A percentile compares a stretch with the other conserved stretches of the same genome.
phyloP scores from a whole-genome alignment of 2,113 vertebrate genomes.

The Gorsachius goisagi region DNA sequence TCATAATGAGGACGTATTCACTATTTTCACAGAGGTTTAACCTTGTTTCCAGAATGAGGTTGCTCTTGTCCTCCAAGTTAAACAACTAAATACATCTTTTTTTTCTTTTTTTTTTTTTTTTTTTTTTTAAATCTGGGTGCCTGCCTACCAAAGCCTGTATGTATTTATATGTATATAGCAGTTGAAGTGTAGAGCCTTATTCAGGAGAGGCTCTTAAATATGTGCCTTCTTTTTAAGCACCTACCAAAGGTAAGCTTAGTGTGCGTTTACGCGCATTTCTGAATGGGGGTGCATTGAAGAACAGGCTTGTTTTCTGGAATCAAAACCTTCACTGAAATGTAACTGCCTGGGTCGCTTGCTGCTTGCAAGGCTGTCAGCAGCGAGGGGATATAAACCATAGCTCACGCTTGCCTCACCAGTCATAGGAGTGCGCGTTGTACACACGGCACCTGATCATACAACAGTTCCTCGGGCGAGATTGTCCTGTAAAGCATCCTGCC shows the following conservation, averaged over 20 bases:
- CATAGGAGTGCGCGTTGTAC: neutral
- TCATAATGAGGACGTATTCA: neutral
- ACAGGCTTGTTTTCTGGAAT: neutral
- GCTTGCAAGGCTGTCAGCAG: neutral
- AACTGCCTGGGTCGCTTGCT: neutral
- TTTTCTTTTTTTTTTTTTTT: neutral
- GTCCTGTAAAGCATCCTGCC: neutral
- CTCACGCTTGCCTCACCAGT: neutral
- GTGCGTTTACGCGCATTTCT: neutral
- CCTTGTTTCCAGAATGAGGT: slow-evolving; percentile 9
- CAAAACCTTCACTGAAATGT: neutral
- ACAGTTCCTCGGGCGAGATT: neutral
- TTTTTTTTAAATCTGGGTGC: neutral
- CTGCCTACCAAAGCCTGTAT: neutral
- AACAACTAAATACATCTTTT: neutral
- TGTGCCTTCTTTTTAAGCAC: neutral
- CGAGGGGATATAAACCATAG: neutral
- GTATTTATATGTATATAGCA: neutral
- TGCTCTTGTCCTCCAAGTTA: neutral
- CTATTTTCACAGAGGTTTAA: slow-evolving; percentile 2
- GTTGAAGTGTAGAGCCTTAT: neutral
- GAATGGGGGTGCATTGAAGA: neutral
- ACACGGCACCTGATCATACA: no score
- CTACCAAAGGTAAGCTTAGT: neutral
- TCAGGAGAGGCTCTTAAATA: neutral